Conservation (phyloP, 2,888 invertebrate species). For the Yponomeuta cagnagella region DNA sequence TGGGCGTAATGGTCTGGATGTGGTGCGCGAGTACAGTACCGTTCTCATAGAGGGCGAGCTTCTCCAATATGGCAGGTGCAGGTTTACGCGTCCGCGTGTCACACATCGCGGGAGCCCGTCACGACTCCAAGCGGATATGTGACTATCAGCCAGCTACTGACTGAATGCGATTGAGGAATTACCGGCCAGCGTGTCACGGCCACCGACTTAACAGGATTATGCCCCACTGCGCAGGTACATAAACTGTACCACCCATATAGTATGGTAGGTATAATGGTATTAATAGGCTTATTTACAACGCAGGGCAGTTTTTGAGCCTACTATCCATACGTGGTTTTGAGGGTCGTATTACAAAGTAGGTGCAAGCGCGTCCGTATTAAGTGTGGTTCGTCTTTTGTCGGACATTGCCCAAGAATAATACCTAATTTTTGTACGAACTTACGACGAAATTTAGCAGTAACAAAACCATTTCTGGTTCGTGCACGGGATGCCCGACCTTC, state of each 20-base stretch:
- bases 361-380: not conserved
- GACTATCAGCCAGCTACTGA: slow-evolving; percentile 27
- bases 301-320: slow-evolving; percentile 39
- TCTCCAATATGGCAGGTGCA: slow-evolving; percentile 68
- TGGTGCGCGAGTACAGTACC: slow-evolving; percentile 36
- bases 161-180: slow-evolving; percentile 8
- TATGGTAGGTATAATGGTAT: not conserved
- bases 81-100: slow-evolving; percentile 60
- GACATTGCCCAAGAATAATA: not conserved
- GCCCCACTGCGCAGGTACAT: slow-evolving; percentile 62
- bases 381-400: not conserved
- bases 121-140: slow-evolving; percentile 45
- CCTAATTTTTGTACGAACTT: too few species aligned
- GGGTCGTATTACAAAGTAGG: not conserved
- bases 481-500: not conserved
- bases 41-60: slow-evolving; percentile 71
- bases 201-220: slow-evolving; percentile 71
- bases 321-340: not conserved
- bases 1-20: not conserved
- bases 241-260: slow-evolving; percentile 31
- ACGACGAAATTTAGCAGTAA: not conserved
- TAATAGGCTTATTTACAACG: slow-evolving; percentile 15
- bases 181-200: slow-evolving; percentile 69
- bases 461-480: not conserved
- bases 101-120: slow-evolving; percentile 57